These are phyloP conservation scores for Corythornis vintsioides DNA, from an alignment of 2,113 vertebrate species.

Conservation along the genomic window DNA sequence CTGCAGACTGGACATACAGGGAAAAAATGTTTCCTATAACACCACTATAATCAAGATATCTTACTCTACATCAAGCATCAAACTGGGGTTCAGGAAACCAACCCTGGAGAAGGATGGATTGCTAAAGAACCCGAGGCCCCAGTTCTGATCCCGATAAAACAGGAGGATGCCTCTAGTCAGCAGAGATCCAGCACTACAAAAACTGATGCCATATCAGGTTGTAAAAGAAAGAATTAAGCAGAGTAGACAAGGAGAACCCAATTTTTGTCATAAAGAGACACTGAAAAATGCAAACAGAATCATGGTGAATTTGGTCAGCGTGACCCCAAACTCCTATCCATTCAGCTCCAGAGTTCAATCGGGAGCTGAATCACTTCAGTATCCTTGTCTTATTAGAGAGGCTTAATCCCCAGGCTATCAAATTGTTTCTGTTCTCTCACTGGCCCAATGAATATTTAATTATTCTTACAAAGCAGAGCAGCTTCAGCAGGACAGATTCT, in stretches of 20 bases:
- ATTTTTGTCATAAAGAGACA: not conserved
- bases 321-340: conserved; percentile 3
- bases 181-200: not conserved
- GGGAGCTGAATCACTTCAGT: conserved; percentile 56
- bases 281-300: not conserved
- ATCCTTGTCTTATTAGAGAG: conserved; percentile 53
- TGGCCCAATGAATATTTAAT: conserved; percentile 74
- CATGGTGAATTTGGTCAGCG: not conserved
- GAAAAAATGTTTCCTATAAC: not conserved
- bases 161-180: not conserved
- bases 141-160: not conserved
- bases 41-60: not conserved
- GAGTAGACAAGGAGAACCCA: not conserved
- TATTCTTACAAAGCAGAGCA: conserved; percentile 72
- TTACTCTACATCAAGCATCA: not conserved
- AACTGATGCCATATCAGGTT: not conserved
- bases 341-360: conserved; percentile 14
- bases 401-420: conserved; percentile 68
- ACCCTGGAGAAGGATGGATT: not conserved
- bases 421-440: conserved; percentile 71
- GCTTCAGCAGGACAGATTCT: conserved; percentile 70
- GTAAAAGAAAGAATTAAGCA: not conserved
- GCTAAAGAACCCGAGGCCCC: not conserved
- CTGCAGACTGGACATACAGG: not conserved
- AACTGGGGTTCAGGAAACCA: not conserved